Percentiles rank a stretch among this genome's conserved stretches.
Conservation (phyloP, 2,888 invertebrate genomes). For the Chrysina gloriosa region DNA sequence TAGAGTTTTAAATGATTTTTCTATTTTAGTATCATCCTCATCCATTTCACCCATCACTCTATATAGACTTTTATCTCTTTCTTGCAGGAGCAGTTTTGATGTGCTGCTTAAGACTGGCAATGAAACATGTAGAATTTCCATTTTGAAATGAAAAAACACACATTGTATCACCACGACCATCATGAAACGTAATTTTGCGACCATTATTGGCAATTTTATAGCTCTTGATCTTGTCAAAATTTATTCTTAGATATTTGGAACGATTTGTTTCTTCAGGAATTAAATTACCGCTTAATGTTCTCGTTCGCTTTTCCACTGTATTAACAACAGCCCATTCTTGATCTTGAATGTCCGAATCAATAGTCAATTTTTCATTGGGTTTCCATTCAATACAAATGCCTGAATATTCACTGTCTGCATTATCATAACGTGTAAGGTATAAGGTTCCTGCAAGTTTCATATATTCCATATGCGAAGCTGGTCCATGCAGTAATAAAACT, state of each 20-base stretch:
- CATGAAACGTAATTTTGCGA: slow-evolving; percentile 73
- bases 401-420: slow-evolving; percentile 57
- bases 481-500: slow-evolving; percentile 76
- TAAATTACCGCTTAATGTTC: slow-evolving; percentile 71
- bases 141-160: slow-evolving; percentile 89
- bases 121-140: slow-evolving; percentile 85
- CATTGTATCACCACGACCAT: slow-evolving; percentile 78
- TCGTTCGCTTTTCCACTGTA: slow-evolving; percentile 75
- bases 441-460: slow-evolving; percentile 74
- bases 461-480: slow-evolving; percentile 72
- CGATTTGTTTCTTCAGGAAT: slow-evolving; percentile 63
- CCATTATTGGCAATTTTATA: slow-evolving; percentile 71
- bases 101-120: slow-evolving; percentile 72
- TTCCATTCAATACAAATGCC: slow-evolving; percentile 81
- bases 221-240: slow-evolving; percentile 74
- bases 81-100: slow-evolving; percentile 76
- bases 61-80: slow-evolving; percentile 77
- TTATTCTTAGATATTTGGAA: slow-evolving; percentile 68
- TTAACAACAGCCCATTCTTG: slow-evolving; percentile 89
- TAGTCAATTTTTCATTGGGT: slow-evolving; percentile 82
- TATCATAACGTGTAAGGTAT: slow-evolving; percentile 74
- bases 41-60: slow-evolving; percentile 77
- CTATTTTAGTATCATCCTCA: slow-evolving; percentile 76
- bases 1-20: slow-evolving; percentile 88
- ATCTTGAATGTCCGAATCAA: slow-evolving; percentile 81